Evolutionary conservation across 2,113 vertebrate species (phyloP).

Genomic region (Peromyscus maniculatus): DNA sequence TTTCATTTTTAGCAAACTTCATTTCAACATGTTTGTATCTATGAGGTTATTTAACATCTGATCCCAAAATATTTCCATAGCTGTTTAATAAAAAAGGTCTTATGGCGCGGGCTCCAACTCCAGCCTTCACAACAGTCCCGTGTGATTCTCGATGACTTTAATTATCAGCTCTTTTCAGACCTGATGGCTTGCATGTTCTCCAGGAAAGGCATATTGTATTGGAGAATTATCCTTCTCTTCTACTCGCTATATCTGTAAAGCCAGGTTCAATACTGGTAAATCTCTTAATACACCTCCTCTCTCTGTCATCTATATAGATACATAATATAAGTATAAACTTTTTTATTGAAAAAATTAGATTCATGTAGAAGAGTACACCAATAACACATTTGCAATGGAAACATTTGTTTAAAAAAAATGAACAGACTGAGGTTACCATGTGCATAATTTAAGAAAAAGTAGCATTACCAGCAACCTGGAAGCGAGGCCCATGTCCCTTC

Average conservation of each 20-base stretch:
- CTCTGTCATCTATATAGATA: neutral
- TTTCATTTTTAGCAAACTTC: constrained; percentile 54
- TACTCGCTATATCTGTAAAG: constrained; percentile 62
- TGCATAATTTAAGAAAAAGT: neutral
- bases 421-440: neutral
- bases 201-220: constrained; percentile 36
- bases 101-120: constrained; percentile 48
- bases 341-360: constrained; percentile 63
- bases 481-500: neutral
- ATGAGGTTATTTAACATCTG: constrained; percentile 75
- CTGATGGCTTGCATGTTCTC: constrained; percentile 48
- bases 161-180: constrained; percentile 72
- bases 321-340: neutral
- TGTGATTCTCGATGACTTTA: constrained; percentile 78
- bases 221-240: constrained; percentile 64
- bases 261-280: constrained; percentile 47
- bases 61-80: constrained; percentile 76
- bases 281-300: constrained; percentile 17
- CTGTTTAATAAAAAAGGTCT: constrained; percentile 83
- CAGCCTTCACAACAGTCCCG: constrained; percentile 67
- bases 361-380: neutral
- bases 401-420: neutral
- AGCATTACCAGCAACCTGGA: neutral
- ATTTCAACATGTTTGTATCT: constrained; percentile 74
- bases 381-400: neutral